These are phyloP conservation scores for Karalla daura DNA, from an alignment of 2,797 vertebrate species.

Conservation along the genomic window DNA sequence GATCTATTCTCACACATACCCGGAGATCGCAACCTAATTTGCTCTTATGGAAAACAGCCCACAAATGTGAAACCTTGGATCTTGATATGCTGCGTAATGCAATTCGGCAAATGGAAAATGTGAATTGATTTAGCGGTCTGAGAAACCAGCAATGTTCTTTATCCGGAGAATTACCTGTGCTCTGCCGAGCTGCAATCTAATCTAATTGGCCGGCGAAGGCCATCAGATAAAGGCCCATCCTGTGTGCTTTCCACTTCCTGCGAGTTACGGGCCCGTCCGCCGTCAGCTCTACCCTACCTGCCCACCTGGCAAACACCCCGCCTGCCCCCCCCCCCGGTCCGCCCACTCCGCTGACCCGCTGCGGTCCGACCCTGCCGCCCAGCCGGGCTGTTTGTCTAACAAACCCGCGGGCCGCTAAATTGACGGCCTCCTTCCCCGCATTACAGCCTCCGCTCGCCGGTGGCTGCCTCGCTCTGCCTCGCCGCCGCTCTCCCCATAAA, in stretches of 20 bases:
- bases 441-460: too few species aligned
- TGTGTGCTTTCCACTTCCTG: conserved; percentile 22
- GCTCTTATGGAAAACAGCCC: conserved; percentile 21
- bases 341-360: background rate
- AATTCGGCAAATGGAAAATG: conserved; percentile 53
- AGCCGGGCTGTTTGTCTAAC: conserved; percentile 5
- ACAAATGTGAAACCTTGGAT: conserved; percentile 6
- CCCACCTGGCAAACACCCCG: background rate
- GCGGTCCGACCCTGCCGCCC: background rate
- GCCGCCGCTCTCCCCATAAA: conserved; percentile 49
- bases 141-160: conserved; percentile 47
- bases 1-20: background rate
- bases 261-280: conserved; percentile 3
- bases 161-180: conserved; percentile 61
- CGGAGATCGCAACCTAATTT: conserved; percentile 13
- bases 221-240: conserved; percentile 49
- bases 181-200: conserved; percentile 46
- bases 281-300: background rate
- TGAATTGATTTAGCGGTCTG: conserved; percentile 47
- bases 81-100: conserved; percentile 35
- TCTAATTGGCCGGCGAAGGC: conserved; percentile 48
- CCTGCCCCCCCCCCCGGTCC: background rate
- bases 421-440: conserved; percentile 21
- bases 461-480: conserved; percentile 43
- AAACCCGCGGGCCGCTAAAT: conserved; percentile 13